Evolutionary conservation across 1,140 invertebrate species (phyloP).

Genomic region (Hesperophylax magnus): DNA sequence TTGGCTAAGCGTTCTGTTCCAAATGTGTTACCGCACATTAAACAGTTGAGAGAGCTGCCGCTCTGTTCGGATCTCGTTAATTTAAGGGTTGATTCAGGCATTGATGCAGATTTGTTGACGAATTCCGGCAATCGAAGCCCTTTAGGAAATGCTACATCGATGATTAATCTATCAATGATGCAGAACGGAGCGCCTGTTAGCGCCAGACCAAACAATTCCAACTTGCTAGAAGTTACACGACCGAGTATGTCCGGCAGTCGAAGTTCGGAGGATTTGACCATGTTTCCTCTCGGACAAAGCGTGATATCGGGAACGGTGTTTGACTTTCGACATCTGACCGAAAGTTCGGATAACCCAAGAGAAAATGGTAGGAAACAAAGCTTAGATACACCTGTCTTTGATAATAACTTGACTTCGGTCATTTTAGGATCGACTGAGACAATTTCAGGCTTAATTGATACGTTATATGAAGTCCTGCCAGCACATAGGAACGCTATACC

Average conservation of each 20-base stretch:
- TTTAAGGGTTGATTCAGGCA: background rate
- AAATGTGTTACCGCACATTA: background rate
- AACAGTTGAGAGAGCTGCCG: slow-evolving; percentile 28
- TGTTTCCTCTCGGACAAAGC: slow-evolving; percentile 47
- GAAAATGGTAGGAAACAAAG: slow-evolving; percentile 47
- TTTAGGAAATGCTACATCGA: slow-evolving; percentile 53
- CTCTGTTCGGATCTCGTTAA: background rate
- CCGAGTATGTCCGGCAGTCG: slow-evolving; percentile 52
- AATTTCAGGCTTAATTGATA: slow-evolving; percentile 77
- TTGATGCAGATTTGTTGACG: slow-evolving; percentile 24
- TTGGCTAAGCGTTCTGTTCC: background rate
- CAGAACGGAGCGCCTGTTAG: slow-evolving; percentile 34
- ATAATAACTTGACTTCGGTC: slow-evolving; percentile 63
- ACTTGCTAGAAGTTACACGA: slow-evolving; percentile 44
- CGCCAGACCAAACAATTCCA: slow-evolving; percentile 34
- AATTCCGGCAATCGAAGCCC: slow-evolving; percentile 53
- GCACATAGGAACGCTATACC: slow-evolving; percentile 45
- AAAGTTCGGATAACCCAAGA: slow-evolving; percentile 25
- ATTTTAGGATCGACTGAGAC: slow-evolving; percentile 77
- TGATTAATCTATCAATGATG: slow-evolving; percentile 51
- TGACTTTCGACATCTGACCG: slow-evolving; percentile 51
- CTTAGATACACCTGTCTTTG: slow-evolving; percentile 24
- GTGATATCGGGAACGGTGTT: slow-evolving; percentile 55
- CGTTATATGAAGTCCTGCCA: slow-evolving; percentile 66
- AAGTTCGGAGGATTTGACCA: slow-evolving; percentile 55